Conservation (phyloP, 2,888 invertebrate genomes). For the Hoplodrina blanda region DNA sequence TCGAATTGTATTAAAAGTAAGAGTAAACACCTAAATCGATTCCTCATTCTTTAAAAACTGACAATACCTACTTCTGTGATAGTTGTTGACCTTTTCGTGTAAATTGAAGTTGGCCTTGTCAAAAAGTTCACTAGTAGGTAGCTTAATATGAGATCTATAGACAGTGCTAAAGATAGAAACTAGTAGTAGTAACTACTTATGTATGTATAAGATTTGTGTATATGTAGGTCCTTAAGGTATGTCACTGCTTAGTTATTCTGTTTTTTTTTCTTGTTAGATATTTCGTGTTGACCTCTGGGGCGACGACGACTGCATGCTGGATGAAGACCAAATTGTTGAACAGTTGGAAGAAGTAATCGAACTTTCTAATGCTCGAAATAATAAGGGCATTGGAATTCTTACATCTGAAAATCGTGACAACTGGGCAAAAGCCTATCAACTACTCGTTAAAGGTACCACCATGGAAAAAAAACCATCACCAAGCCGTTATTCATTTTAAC, state of each 20-base stretch:
- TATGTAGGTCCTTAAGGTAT: neutral
- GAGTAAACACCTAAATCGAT: too few species aligned
- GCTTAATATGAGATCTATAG: neutral
- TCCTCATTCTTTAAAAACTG: neutral
- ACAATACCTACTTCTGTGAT: constrained; percentile 29
- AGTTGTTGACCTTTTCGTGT: constrained; percentile 42
- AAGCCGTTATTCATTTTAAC: too few species aligned
- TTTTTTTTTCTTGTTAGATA: constrained; percentile 87
- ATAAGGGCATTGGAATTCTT: constrained; percentile 93
- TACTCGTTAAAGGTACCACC: constrained; percentile 91
- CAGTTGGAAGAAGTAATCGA: constrained; percentile 92
- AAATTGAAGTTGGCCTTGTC: constrained; percentile 27
- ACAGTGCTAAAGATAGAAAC: neutral
- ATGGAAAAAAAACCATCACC: neutral
- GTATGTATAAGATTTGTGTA: too few species aligned
- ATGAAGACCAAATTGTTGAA: constrained; percentile 91
- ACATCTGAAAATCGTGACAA: constrained; percentile 95
- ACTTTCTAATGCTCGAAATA: constrained; percentile 82
- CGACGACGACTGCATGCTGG: constrained; percentile 89
- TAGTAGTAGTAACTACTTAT: too few species aligned
- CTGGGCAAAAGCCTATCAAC: constrained; percentile 94
- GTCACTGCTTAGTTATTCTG: neutral
- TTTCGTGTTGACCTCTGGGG: constrained; percentile 92
- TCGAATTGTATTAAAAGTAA: neutral
- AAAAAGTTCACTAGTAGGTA: constrained; percentile 4